Base-by-base conservation (phyloP, 2,113 vertebrate genomes). In the Bos taurus region DNA sequence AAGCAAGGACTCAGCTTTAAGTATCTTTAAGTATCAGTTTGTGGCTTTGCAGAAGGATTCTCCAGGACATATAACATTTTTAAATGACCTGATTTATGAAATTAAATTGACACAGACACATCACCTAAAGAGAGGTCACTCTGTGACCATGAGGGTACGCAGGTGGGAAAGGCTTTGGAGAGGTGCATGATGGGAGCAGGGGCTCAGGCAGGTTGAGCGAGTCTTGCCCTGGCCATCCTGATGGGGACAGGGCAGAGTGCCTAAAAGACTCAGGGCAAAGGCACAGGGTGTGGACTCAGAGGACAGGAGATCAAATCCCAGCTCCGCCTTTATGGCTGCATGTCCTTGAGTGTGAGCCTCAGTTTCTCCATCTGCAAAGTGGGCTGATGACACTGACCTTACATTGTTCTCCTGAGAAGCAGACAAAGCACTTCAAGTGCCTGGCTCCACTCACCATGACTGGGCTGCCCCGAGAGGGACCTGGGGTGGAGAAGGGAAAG, bases 131-230 rank as follows among this genome's bases (percentile, higher is more conserved):
- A 83, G 59, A 88, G 78, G 52, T 19, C 86, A 59, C 15, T n/a
- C 52, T 86, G 13, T 36, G 88, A 48, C 81, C 56, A 2, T 0
- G 4, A 86, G 11, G 12, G 14, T 7, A 6, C 0, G 1, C 15
- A 3, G 33, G n/a, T 50, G 33, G 56, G 50, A 87, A 40, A 84
- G 95, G 25, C 54, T 83, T 48, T 1, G 2, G 28, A 33, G 59
- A 33, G 77, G 46, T 5, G 2, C 10, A 0, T 1, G 3, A 43
- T 3, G 28, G 77, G 15, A 33, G 21, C 9, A 1, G 13, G 13
- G 36, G 33, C 13, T 11, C 50, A 13, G 83, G 15, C 1, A 7
- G 12, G 28, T 7, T 7, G 10, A 43, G 23, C 30, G 1, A 26
- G 17, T 7, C 57, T 33, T 21, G 11, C n/a, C 30, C 88, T n/a